Base-by-base conservation (phyloP, 2,797 vertebrate species). In the Anguilla marmorata region DNA sequence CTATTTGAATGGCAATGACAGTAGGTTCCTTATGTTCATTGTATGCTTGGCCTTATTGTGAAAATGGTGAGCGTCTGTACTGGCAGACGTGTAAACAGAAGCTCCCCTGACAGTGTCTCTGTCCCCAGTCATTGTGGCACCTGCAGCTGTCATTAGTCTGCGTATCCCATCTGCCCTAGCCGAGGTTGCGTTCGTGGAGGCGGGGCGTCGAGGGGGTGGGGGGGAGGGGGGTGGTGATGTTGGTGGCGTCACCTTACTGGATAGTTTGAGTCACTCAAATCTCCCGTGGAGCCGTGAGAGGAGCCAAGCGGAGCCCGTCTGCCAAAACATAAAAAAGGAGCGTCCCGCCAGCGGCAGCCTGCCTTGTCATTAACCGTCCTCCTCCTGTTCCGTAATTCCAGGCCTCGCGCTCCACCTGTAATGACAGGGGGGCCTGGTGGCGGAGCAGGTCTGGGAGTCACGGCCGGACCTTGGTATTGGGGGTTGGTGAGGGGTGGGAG, bases 311-410 rank as follows among this genome's bases (percentile, higher is more conserved):
- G 50, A 5, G n/a, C 60, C 82, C 45, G 37, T 41, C 63, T 33
- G 80, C 24, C 76, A 41, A 33, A 82, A 69, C 56, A 84, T 63
- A 93, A 90, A 93, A 93, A 93, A 88, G 86, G 33, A 76, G 93
- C 92, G 91, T 94, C 92, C 92, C 90, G 93, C 94, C 93, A 94
- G 91, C 90, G 87, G 87, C 27, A 91, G 90, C 89, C 91, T 93
- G 89, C 94, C 94, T 94, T 95, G 92, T 95, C 93, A 96, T 96
- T 95, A 96, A 91, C 90, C 92, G 92, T 93, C 93, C 90, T 91
- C 91, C 90, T 91, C 91, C 90, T 85, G 88, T 91, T 91, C 93
- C 92, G 90, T 94, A 92, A 93, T 94, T 94, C 93, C 91, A 92
- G 90, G 92, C 91, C 90, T 91, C 90, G 90, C 41, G 72, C 85